Evolutionary conservation across 2,797 vertebrate genomes (phyloP).

Genomic region (Odontamblyopus lacepedii): DNA sequence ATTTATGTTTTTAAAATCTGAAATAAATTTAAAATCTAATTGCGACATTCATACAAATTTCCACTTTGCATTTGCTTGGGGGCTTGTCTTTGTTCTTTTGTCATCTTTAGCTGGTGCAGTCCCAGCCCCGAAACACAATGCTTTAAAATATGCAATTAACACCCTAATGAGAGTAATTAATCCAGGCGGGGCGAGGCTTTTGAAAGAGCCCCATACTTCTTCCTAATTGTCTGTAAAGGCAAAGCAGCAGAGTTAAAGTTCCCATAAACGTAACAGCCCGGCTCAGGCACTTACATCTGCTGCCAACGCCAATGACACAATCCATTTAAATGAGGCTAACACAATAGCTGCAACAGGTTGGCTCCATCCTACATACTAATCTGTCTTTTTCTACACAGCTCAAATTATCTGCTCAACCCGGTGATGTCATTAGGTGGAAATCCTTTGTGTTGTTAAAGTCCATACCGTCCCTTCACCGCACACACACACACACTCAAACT

Average conservation of each 20-base stretch:
- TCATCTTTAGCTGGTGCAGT: constrained; percentile 45
- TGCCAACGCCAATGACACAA: not conserved
- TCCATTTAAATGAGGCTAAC: not conserved
- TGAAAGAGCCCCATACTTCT: constrained; percentile 70
- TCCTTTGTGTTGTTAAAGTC: too few species aligned
- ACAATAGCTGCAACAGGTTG: not conserved
- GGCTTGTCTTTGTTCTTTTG: constrained; percentile 58
- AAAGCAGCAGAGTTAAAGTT: not conserved
- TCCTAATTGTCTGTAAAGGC: not conserved
- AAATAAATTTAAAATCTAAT: not conserved
- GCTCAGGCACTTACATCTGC: not conserved
- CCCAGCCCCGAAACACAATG: constrained; percentile 69
- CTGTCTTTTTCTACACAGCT: too few species aligned
- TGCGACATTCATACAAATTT: not conserved
- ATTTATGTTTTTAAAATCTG: too few species aligned
- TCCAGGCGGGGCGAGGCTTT: constrained; percentile 74
- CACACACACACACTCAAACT: too few species aligned
- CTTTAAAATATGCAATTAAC: constrained; percentile 84
- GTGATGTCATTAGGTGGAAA: too few species aligned
- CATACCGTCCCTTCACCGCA: too few species aligned
- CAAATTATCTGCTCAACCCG: too few species aligned
- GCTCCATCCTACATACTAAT: too few species aligned
- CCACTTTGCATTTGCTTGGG: not conserved
- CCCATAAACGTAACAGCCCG: not conserved
- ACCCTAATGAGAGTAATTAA: constrained; percentile 85